Base-by-base conservation (phyloP, 2,113 vertebrate genomes). In the Cyanoderma ruficeps region DNA sequence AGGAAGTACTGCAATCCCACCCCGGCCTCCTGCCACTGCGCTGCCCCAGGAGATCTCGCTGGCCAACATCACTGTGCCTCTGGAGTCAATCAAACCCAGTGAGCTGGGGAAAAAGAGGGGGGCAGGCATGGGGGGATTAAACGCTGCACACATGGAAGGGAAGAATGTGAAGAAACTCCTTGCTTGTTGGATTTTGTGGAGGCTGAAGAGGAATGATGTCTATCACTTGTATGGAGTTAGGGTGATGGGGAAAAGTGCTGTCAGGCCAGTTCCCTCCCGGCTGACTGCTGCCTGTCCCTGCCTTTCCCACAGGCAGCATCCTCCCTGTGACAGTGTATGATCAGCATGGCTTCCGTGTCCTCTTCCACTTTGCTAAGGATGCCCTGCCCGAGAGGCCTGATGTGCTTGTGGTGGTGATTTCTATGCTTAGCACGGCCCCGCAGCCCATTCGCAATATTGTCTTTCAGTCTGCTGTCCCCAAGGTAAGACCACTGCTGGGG, bases 41-140 rank as follows among this genome's bases (percentile, higher is more conserved):
- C 83, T 96, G 31, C 96, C 95, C 12, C 97, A 97, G 11, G 98
- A 98, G 94, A 98, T 99, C 86, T 99, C 99, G 0, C 97, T 99
- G 23, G 96, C 98, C 86, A 98, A 98, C 47, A 96, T 99, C 83
- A 98, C 97, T 41, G 98, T 99, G 96, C 98, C 99, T 93, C 98
- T 99, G 98, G 99, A 99, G 94, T 98, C 99, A 44, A 99, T 99
- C 97, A 99, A 98, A 96, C 99, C 99, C n/a, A 99, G 99, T 99
- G 97, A 99, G 99, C 49, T 8, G 0, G 79, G 74, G 57, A 1
- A 3, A 59, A 93, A 41, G 33, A 41, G 11, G 24, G 50, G 70
- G 67, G 23, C 68, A 52, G 27, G 60, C 7, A 1, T 74, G 55
- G 41, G 86, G 60, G 69, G 42, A 30, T 52, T 57, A 72, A 86